Base-by-base conservation (phyloP, 2,113 vertebrate species). In the Eclectus roratus region DNA sequence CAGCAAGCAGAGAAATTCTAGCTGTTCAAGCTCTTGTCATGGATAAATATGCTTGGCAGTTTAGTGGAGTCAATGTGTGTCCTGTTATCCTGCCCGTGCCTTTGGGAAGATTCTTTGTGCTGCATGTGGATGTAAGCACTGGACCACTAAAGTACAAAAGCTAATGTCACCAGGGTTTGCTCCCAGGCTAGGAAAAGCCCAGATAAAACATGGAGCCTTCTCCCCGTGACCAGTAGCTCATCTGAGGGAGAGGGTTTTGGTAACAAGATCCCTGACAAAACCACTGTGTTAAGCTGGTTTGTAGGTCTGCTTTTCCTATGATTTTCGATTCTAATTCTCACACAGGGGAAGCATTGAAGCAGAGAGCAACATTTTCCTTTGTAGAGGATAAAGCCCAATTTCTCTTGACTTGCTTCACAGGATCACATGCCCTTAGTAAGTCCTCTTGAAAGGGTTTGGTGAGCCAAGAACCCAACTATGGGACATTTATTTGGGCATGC, bases 31-130 rank as follows among this genome's bases (percentile, higher is more conserved):
- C 39, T 77, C 65, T 78, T 89, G n/a, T 58, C 2, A 17, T 20
- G 44, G 65, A 50, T 2, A 4, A 72, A 39, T 91, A 18, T 0
- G 0, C 33, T 87, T 0, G 0, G 50, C 44, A 69, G 11, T 82
- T 76, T 33, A 10, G 39, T 13, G 56, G 70, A 78, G 37, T 53
- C 33, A 35, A 7, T 0, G 0, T 37, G 37, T 47, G 13, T 55
- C 61, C 61, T 0, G 0, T 72, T 64, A 18, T 6, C 44, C 66
- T 70, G 15, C 55, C 49, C 0, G 0, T 58, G 28, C 23, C 13
- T 70, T 76, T 82, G 31, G 56, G 41, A 88, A 60, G 63, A 15
- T 7, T 55, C 52, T 49, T 43, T 73, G 50, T 58, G 21, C 27
- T 88, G 49, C 66, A 28, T 5, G 10, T 44, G 60, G n/a, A 63